phyloP scores from a whole-genome alignment of 2,797 vertebrate genomes.

The Cirrhinus mrigala region DNA sequence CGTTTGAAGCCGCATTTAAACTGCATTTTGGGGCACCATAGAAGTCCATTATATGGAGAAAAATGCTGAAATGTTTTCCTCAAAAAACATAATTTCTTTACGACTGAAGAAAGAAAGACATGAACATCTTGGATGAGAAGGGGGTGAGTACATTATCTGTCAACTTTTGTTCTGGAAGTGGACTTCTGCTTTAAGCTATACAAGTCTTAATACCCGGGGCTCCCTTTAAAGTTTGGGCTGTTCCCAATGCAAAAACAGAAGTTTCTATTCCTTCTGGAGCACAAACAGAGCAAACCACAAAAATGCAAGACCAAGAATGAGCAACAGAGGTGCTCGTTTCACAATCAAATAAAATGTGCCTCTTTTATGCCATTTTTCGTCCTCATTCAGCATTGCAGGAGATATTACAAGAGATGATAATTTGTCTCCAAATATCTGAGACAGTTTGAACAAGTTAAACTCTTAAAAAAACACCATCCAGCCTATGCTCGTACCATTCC shows the following conservation, averaged over 20 bases:
- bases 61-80: too few species aligned
- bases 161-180: too few species aligned
- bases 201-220: too few species aligned
- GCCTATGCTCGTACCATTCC: neutral
- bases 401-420: neutral
- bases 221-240: neutral
- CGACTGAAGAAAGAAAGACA: too few species aligned
- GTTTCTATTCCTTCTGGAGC: neutral
- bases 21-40: too few species aligned
- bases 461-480: neutral
- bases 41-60: too few species aligned
- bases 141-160: too few species aligned
- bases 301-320: neutral
- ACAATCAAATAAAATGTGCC: constrained; percentile 9
- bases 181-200: too few species aligned
- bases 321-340: constrained; percentile 23
- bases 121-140: too few species aligned
- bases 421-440: neutral
- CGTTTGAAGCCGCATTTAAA: too few species aligned
- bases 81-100: too few species aligned
- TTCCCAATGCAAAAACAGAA: neutral
- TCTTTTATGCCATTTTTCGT: neutral
- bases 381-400: neutral
- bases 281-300: neutral
- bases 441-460: neutral